Percentiles rank a stretch among this genome's conserved stretches.
Conservation (phyloP, 2,113 vertebrate species). For the Otis tarda region DNA sequence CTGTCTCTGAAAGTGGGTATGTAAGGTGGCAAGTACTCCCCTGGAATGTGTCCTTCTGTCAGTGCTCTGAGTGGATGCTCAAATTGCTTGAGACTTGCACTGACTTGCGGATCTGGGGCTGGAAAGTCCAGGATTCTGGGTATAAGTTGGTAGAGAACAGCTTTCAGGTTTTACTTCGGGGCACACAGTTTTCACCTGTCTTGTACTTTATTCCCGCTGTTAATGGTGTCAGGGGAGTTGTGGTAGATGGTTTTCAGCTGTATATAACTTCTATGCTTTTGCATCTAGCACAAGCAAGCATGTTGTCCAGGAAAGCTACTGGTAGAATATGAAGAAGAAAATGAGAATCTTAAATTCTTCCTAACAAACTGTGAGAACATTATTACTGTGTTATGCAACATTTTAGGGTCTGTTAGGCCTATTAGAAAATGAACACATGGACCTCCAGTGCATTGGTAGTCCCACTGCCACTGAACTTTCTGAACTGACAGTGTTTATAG, state of each 20-base stretch:
- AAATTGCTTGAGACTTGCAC: background rate
- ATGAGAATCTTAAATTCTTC: slow-evolving; percentile 5
- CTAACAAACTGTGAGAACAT: background rate
- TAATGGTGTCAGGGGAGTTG: background rate
- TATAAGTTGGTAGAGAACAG: background rate
- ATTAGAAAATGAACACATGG: background rate
- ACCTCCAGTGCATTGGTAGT: background rate
- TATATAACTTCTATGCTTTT: background rate
- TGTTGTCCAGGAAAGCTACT: background rate
- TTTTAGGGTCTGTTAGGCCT: background rate
- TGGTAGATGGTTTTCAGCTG: background rate
- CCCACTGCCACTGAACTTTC: background rate
- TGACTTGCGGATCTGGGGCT: background rate
- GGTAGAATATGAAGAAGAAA: background rate
- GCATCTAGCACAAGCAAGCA: background rate
- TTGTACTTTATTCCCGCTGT: background rate
- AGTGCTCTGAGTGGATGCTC: background rate
- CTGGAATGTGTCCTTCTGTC: background rate
- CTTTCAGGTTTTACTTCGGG: background rate
- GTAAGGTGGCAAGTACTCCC: background rate
- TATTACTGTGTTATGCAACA: background rate
- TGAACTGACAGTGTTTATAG: background rate
- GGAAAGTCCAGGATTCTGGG: background rate
- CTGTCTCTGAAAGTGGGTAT: background rate
- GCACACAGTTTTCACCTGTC: rapidly evolving